A percentile compares a stretch with the other conserved stretches of the same genome.
Conservation (phyloP, 2,113 vertebrate genomes). For the Dipodomys stephensi region DNA sequence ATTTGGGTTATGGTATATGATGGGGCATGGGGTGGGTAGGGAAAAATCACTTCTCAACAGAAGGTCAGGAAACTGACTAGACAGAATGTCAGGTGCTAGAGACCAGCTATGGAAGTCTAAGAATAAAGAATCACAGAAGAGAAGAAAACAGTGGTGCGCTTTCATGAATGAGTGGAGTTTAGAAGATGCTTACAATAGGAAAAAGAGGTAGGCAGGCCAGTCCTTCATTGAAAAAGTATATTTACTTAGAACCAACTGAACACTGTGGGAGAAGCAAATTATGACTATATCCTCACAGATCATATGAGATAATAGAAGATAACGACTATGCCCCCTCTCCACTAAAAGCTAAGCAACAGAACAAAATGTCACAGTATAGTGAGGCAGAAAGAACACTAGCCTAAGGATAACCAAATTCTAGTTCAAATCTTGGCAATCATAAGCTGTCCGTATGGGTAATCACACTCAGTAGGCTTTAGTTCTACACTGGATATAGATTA, state of each 20-base stretch:
- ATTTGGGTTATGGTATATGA: not conserved
- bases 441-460: not conserved
- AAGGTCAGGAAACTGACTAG: not conserved
- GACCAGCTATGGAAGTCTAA: not conserved
- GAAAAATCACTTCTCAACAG: not conserved
- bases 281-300: not conserved
- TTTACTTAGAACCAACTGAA: not conserved
- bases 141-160: not conserved
- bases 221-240: not conserved
- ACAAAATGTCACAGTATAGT: not conserved
- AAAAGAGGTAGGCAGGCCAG: not conserved
- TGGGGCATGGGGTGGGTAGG: not conserved
- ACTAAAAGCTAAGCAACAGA: not conserved
- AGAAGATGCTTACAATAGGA: not conserved
- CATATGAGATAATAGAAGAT: not conserved
- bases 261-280: not conserved
- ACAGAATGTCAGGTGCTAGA: not conserved
- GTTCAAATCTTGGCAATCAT: not conserved
- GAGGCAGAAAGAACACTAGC: not conserved
- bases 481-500: not conserved
- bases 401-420: not conserved
- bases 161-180: not conserved
- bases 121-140: not conserved
- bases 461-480: not conserved
- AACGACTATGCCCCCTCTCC: not conserved